Evolutionary conservation across 2,113 vertebrate species (phyloP).

Genomic region (Myrmecobius fasciatus): DNA sequence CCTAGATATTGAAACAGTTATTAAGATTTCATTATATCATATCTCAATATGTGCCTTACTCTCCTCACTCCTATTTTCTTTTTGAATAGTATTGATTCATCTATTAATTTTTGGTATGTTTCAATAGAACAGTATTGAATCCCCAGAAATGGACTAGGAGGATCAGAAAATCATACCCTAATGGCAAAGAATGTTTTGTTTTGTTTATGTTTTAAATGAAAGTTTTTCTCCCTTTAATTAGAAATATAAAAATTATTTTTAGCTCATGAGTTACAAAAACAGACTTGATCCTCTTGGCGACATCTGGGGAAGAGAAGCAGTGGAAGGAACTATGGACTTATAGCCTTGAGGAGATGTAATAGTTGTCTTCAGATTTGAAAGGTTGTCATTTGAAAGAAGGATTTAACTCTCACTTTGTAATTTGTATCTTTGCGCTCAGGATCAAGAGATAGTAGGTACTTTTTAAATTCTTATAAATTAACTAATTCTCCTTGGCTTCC

Average conservation of each 20-base stretch:
- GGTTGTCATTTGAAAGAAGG: too few species aligned
- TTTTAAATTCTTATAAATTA: neutral
- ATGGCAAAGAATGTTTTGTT: neutral
- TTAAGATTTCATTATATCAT: neutral
- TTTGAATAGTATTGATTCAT: neutral
- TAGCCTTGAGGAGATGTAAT: neutral
- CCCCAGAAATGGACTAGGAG: neutral
- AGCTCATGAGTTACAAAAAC: neutral
- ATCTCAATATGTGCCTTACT: neutral
- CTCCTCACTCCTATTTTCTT: neutral
- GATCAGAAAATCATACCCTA: neutral
- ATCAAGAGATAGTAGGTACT: too few species aligned
- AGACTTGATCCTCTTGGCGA: neutral
- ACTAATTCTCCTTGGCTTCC: neutral
- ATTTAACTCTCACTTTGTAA: too few species aligned
- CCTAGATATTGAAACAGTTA: neutral
- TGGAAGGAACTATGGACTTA: neutral
- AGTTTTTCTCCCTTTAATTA: neutral
- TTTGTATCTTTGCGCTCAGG: too few species aligned
- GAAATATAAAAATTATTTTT: neutral
- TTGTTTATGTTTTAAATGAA: too few species aligned
- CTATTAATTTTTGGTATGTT: neutral
- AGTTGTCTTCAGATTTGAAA: too few species aligned
- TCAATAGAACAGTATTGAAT: neutral
- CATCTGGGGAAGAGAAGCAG: neutral